These are phyloP conservation scores for Cheilosia soror DNA, from an alignment of 2,888 invertebrate genomes.

Conservation along the genomic window DNA sequence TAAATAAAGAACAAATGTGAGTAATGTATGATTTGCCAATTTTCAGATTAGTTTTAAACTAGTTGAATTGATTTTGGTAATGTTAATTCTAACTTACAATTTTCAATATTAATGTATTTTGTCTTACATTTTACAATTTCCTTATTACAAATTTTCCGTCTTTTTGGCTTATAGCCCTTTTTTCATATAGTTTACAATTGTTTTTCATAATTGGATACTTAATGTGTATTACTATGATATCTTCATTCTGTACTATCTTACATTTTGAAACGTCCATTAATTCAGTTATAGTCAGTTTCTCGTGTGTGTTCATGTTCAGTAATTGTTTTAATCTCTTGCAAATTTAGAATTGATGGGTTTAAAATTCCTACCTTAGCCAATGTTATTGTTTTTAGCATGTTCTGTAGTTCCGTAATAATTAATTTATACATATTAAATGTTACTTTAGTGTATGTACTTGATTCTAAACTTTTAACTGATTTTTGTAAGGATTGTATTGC, in stretches of 20 bases:
- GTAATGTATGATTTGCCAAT: no score
- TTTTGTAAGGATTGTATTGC: neutral
- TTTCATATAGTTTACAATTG: slow-evolving; percentile 25
- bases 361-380: slow-evolving; percentile 1
- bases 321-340: neutral
- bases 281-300: neutral
- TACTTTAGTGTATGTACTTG: neutral
- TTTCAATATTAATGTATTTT: neutral
- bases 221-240: slow-evolving; percentile 5
- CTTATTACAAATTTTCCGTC: neutral
- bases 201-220: slow-evolving; percentile 1
- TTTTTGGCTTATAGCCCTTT: neutral
- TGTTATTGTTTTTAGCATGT: slow-evolving; percentile 1
- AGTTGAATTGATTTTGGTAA: no score
- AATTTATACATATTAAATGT: slow-evolving; percentile 7
- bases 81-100: slow-evolving; percentile 7
- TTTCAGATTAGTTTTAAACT: no score
- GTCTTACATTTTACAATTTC: no score
- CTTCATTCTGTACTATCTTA: slow-evolving; percentile 25
- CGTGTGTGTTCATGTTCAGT: slow-evolving; percentile 14
- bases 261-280: slow-evolving; percentile 21
- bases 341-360: slow-evolving; percentile 5
- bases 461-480: slow-evolving; percentile 11
- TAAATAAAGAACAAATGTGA: no score
- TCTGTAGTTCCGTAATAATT: slow-evolving; percentile 15